Evolutionary conservation across 2,113 vertebrate genomes (phyloP).

Genomic region (Corapipo altera): DNA sequence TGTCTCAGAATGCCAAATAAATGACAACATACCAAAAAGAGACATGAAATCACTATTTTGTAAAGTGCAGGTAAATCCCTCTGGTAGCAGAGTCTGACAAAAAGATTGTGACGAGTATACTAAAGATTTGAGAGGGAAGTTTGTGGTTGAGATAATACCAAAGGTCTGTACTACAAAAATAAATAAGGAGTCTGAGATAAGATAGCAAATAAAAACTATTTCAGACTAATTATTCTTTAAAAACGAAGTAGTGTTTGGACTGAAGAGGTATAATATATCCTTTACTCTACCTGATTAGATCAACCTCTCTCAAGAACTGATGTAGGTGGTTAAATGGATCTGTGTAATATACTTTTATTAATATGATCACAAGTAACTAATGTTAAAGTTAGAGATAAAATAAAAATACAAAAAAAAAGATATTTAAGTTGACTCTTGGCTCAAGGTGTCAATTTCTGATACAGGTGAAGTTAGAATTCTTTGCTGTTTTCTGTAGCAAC

Average conservation of each 20-base stretch:
- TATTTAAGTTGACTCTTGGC: not conserved
- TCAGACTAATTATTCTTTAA: not conserved
- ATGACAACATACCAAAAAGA: not conserved
- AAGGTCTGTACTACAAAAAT: not conserved
- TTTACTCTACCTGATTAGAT: not conserved
- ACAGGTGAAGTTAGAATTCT: not conserved
- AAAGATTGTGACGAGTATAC: not conserved
- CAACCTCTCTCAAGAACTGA: rapidly evolving
- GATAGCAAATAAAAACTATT: not conserved
- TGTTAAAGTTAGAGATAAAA: not conserved
- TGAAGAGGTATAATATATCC: not conserved
- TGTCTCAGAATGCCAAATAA: not conserved
- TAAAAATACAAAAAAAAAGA: not conserved
- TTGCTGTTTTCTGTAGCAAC: not conserved
- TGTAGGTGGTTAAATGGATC: not conserved
- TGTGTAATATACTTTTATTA: not conserved
- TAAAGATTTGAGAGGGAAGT: not conserved
- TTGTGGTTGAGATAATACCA: not conserved
- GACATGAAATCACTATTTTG: not conserved
- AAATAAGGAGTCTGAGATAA: not conserved
- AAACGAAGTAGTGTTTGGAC: not conserved
- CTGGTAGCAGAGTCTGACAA: not conserved
- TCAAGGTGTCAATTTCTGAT: not conserved
- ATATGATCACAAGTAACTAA: not conserved
- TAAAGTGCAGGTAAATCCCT: not conserved